These are phyloP conservation scores for Orientallactaga sibirica DNA, from an alignment of 2,797 vertebrate genomes.

Conservation along the genomic window DNA sequence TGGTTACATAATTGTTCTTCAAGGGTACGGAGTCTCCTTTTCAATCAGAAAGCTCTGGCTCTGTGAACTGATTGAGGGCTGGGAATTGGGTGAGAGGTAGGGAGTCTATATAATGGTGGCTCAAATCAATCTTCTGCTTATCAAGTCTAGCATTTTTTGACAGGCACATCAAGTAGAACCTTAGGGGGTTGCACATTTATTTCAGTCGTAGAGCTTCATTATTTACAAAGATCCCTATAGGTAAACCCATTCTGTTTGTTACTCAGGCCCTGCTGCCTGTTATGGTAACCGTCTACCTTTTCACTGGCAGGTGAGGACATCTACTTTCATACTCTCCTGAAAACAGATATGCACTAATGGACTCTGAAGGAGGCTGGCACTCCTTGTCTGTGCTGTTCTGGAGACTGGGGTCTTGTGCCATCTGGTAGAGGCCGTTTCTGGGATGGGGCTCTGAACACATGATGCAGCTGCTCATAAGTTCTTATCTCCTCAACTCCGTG, in stretches of 20 bases:
- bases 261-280: neutral
- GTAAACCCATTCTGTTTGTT: neutral
- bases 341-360: neutral
- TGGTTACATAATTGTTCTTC: neutral
- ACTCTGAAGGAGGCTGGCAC: neutral
- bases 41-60: neutral
- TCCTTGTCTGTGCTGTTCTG: neutral
- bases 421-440: neutral
- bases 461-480: neutral
- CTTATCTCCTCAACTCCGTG: neutral
- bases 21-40: slow-evolving; percentile 18
- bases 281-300: neutral
- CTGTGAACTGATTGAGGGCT: neutral
- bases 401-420: neutral
- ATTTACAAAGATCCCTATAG: neutral
- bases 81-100: neutral
- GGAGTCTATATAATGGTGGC: slow-evolving; percentile 4
- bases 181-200: neutral
- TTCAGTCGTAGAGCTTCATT: neutral
- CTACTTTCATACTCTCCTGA: neutral
- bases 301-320: neutral
- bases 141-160: neutral
- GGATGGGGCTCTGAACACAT: neutral
- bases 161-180: neutral
- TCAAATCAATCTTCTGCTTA: slow-evolving; percentile 37